Percentiles rank a stretch among this genome's conserved stretches.
These are phyloP conservation scores for Polydesmus complanatus DNA, from an alignment of 2,888 invertebrate genomes.

Conservation along the genomic window DNA sequence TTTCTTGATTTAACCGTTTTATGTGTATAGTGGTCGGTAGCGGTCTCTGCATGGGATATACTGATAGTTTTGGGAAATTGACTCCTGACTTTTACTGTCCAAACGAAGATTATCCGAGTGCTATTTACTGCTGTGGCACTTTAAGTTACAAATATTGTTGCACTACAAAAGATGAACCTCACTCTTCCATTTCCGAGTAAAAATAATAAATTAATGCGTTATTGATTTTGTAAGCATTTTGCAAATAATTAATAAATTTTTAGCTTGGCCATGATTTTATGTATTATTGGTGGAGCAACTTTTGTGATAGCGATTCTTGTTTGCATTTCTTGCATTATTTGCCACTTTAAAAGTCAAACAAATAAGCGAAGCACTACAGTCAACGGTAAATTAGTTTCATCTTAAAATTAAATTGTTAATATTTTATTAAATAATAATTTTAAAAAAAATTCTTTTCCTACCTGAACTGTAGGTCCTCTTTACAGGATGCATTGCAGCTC, in stretches of 20 bases:
- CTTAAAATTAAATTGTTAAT: not conserved
- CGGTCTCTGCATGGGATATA: slow-evolving; percentile 33
- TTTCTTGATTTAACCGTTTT: not conserved
- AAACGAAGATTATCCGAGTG: slow-evolving; percentile 25
- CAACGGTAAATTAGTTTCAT: slow-evolving; percentile 20
- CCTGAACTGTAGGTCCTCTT: slow-evolving; percentile 24
- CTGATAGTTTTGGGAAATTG: slow-evolving; percentile 32
- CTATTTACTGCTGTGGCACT: slow-evolving; percentile 32
- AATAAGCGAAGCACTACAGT: slow-evolving; percentile 26
- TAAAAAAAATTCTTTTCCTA: not conserved
- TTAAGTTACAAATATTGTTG: slow-evolving; percentile 32
- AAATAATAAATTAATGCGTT: not conserved
- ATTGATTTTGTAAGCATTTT: not conserved
- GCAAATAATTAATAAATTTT: not conserved
- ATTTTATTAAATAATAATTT: not conserved
- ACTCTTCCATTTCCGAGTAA: slow-evolving; percentile 21
- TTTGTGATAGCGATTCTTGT: slow-evolving; percentile 28
- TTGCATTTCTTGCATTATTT: slow-evolving; percentile 30
- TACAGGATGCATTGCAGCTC: slow-evolving; percentile 30
- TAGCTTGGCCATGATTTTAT: slow-evolving; percentile 30
- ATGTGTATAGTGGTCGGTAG: slow-evolving; percentile 28
- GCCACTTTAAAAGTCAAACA: slow-evolving; percentile 31
- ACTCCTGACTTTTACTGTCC: slow-evolving; percentile 34
- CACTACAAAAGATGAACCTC: slow-evolving; percentile 21
- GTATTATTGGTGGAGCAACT: slow-evolving; percentile 29